These are phyloP conservation scores for Trialeurodes vaporariorum DNA, from an alignment of 1,140 invertebrate species.

Conservation along the genomic window DNA sequence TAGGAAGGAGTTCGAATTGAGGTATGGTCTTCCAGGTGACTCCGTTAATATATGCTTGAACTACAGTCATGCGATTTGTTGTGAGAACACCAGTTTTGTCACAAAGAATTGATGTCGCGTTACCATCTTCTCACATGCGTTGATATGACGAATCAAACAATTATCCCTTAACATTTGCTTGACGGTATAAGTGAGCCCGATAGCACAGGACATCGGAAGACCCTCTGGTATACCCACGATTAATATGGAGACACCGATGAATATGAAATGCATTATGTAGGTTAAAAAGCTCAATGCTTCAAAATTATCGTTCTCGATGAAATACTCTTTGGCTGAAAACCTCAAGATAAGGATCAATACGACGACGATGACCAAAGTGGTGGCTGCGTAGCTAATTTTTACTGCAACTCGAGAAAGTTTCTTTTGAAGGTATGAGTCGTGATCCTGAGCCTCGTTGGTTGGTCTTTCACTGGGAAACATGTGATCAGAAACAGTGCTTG, in stretches of 20 bases:
- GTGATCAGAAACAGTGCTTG: conserved; percentile 20
- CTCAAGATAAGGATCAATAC: conserved; percentile 90
- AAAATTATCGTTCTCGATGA: conserved; percentile 56
- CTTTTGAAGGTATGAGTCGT: conserved; percentile 80
- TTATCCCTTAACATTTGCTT: conserved; percentile 99
- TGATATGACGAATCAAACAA: conserved; percentile 94
- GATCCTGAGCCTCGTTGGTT: conserved; percentile 50
- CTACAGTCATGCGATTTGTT: conserved; percentile 97
- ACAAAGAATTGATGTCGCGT: conserved; percentile 96
- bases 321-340: conserved; percentile 84
- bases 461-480: conserved; percentile 14
- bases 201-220: conserved; percentile 90
- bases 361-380: conserved; percentile 88
- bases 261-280: conserved; percentile 29
- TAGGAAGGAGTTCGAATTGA: conserved; percentile 66
- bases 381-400: conserved; percentile 96
- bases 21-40: conserved; percentile 68
- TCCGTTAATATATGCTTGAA: conserved; percentile 80
- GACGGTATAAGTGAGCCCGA: conserved; percentile 95
- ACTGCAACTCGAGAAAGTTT: conserved; percentile 97
- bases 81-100: conserved; percentile 98
- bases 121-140: conserved; percentile 99
- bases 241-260: conserved; percentile 72
- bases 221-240: conserved; percentile 98
- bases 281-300: conserved; percentile 69